Percentiles rank a stretch among this genome's conserved stretches.
phyloP scores from a whole-genome alignment of 2,888 invertebrate species.

The Parapristionchus giblindavisi region DNA sequence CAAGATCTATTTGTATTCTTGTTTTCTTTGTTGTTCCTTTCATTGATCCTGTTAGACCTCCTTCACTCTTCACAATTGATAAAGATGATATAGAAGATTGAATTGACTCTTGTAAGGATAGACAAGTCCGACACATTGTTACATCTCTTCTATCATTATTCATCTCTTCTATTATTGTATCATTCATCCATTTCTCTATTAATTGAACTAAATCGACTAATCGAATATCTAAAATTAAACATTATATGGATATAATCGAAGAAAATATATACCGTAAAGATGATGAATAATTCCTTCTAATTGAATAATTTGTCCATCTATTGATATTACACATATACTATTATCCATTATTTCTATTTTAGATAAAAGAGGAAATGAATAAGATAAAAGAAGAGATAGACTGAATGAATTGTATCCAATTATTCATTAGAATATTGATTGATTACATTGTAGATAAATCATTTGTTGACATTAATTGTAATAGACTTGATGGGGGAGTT shows the following conservation, averaged over 20 bases:
- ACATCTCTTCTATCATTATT: constrained; percentile 6
- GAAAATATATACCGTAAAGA: neutral
- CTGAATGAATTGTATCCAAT: neutral
- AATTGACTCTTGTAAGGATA: neutral
- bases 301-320: constrained; percentile 2
- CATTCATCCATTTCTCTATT: constrained; percentile 14
- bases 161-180: neutral
- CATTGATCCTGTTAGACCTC: neutral
- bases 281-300: neutral
- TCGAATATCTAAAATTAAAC: neutral
- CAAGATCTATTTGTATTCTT: constrained; percentile 1
- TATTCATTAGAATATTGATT: neutral
- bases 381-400: neutral
- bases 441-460: constrained; percentile 15
- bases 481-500: neutral
- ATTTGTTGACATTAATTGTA: constrained; percentile 22
- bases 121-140: neutral
- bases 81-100: neutral
- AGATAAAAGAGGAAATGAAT: constrained; percentile 25
- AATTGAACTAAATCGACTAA: neutral
- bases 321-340: neutral
- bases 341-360: neutral
- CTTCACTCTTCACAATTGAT: neutral
- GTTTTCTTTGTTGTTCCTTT: constrained; percentile 4
- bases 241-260: no score